A percentile compares a stretch with the other conserved stretches of the same genome.
Evolutionary conservation across 2,113 vertebrate species (phyloP).

Genomic region (Synchiropus splendidus): DNA sequence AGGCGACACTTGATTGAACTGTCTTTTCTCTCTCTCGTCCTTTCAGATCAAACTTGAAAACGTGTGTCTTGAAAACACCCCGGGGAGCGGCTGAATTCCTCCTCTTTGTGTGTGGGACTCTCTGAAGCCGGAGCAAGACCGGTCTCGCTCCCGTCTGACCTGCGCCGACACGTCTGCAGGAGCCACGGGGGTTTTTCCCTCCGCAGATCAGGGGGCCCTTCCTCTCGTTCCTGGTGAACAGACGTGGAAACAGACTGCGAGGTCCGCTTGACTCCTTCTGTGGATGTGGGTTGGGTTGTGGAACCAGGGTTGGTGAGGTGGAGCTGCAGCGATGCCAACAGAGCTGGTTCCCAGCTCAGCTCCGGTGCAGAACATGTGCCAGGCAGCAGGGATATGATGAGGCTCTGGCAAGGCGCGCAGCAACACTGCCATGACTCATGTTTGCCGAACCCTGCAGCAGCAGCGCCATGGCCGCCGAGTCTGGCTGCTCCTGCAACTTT

Average conservation of each 20-base stretch:
- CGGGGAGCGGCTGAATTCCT: no score
- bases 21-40: no score
- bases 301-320: constrained; percentile 5
- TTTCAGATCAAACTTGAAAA: no score
- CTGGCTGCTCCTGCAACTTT: constrained; percentile 2
- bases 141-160: background rate
- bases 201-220: constrained; percentile 27
- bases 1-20: no score
- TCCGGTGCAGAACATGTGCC: constrained; percentile 8
- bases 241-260: constrained; percentile 53
- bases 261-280: constrained; percentile 45
- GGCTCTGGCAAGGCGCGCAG: constrained; percentile 17
- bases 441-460: constrained; percentile 22
- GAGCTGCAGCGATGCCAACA: constrained; percentile 21
- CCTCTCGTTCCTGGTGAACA: no score
- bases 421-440: constrained; percentile 24
- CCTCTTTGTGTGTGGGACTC: no score
- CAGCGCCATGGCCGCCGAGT: no score
- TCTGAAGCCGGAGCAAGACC: no score
- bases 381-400: constrained; percentile 13
- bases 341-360: constrained; percentile 8
- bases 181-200: constrained; percentile 43
- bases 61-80: no score
- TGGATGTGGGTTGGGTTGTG: constrained; percentile 51
- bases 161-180: constrained; percentile 27